phyloP scores from a whole-genome alignment of 2,888 invertebrate genomes.

The Cantharis lateralis region DNA sequence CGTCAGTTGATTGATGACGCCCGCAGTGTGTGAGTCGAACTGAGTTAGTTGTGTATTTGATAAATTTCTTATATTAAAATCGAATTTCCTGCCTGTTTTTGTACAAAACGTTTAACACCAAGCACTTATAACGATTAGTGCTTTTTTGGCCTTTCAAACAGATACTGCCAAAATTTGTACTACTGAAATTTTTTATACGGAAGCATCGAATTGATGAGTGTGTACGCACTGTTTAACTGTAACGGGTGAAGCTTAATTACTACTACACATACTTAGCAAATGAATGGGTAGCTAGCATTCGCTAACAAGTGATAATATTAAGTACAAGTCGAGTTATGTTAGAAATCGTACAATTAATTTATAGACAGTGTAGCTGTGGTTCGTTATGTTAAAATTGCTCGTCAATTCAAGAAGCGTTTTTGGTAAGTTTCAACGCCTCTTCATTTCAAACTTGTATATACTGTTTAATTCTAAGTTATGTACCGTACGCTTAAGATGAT shows the following conservation, averaged over 20 bases:
- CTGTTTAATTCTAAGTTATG: neutral
- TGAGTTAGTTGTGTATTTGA: neutral
- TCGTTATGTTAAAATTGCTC: constrained; percentile 7
- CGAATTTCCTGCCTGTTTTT: neutral
- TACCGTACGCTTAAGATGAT: neutral
- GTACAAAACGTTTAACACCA: neutral
- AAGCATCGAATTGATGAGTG: neutral
- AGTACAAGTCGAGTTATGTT: neutral
- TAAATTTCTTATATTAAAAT: neutral
- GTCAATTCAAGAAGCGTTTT: constrained; percentile 12
- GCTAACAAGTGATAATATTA: constrained; percentile 2
- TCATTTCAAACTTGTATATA: neutral
- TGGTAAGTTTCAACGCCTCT: constrained; percentile 14
- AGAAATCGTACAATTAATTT: neutral
- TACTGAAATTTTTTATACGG: neutral
- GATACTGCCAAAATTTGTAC: neutral
- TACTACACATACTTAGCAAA: constrained; percentile 10
- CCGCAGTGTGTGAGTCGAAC: constrained; percentile 11
- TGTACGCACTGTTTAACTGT: neutral
- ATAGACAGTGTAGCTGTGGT: neutral
- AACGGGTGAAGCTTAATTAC: constrained; percentile 17
- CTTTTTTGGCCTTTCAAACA: neutral
- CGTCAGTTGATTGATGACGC: constrained; percentile 20
- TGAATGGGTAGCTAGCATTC: constrained; percentile 10
- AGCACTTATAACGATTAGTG: neutral